Percentiles rank a stretch among this genome's conserved stretches.
Conservation (phyloP, 1,140 invertebrate species). For the Phortica variegata region DNA sequence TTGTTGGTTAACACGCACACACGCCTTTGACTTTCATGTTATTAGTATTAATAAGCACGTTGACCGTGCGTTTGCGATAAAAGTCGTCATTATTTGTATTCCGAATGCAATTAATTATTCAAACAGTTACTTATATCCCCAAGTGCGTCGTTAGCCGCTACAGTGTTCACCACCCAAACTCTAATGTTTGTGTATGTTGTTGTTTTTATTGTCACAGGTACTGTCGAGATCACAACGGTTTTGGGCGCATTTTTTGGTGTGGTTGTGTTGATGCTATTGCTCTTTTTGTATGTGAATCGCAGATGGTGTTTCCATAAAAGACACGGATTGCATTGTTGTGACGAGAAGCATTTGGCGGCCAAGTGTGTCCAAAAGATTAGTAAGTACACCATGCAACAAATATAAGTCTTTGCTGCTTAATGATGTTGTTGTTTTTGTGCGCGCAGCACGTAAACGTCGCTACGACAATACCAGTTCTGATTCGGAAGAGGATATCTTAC, state of each 20-base stretch:
- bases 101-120: no score
- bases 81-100: slow-evolving; percentile 2
- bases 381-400: slow-evolving; percentile 33
- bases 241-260: slow-evolving; percentile 75
- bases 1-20: no score
- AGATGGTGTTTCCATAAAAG: slow-evolving; percentile 72
- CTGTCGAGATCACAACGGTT: slow-evolving; percentile 76
- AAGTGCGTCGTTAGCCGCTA: no score
- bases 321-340: slow-evolving; percentile 63
- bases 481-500: slow-evolving; percentile 74
- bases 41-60: no score
- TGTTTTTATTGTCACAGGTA: slow-evolving; percentile 63
- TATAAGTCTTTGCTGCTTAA: neutral
- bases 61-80: no score
- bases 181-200: no score
- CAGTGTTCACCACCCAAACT: no score
- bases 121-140: no score
- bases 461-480: slow-evolving; percentile 68
- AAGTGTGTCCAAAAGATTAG: slow-evolving; percentile 58
- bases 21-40: no score
- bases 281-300: slow-evolving; percentile 79
- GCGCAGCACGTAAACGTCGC: slow-evolving; percentile 49
- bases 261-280: slow-evolving; percentile 72
- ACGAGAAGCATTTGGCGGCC: slow-evolving; percentile 60
- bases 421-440: neutral